Base-by-base conservation (phyloP, 2,888 invertebrate genomes). In the Allygus modestus region DNA sequence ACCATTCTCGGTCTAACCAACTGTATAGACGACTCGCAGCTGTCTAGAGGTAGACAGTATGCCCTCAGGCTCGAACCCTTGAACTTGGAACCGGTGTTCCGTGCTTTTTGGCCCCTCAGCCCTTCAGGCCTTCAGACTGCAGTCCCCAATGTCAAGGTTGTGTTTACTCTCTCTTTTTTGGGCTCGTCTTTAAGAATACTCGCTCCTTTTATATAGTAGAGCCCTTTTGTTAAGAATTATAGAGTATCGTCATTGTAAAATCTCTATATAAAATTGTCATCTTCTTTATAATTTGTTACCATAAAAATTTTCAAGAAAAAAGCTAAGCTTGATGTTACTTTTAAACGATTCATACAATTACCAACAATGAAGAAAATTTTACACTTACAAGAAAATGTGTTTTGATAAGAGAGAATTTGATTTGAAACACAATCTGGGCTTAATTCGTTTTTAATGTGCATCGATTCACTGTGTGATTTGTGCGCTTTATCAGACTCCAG, bases 371-470 rank as follows among this genome's bases (percentile, higher is more conserved):
- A 2, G 1, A 9, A 46, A 46, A 46, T 46, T 46, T 9, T 46
- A 9, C 46, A 46, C 4, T 46, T 9, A 46, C 7, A 46, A 46
- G 2, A 46, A 46, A 46, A 15, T 2, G 5, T 23, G 26, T 23
- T 58, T 1, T 12, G 58, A 58, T 58, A 58, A 58, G 58, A 58
- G 26, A 15, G 58, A 23, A 58, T 20, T 17, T 23, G 58, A 58
- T 58, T 58, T 20, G 23, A 58, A 58, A 23, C 58, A 23, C 58
- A 26, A 12, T 75, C 28, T 43, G 51, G 17, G 20, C 58, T 58
- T 79, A 79, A 79, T 79, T 79, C 37, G 79, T 79, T 58, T 79
- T 79, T 79, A 79, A 58, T 79, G 79, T 79, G 58, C 12, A 79
- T 79, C 58, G 79, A 79, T 58, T 79, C 33, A 20, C 54, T 1